These are phyloP conservation scores for Sarcophaga caerulescens DNA, from an alignment of 2,888 invertebrate genomes.

Conservation along the genomic window DNA sequence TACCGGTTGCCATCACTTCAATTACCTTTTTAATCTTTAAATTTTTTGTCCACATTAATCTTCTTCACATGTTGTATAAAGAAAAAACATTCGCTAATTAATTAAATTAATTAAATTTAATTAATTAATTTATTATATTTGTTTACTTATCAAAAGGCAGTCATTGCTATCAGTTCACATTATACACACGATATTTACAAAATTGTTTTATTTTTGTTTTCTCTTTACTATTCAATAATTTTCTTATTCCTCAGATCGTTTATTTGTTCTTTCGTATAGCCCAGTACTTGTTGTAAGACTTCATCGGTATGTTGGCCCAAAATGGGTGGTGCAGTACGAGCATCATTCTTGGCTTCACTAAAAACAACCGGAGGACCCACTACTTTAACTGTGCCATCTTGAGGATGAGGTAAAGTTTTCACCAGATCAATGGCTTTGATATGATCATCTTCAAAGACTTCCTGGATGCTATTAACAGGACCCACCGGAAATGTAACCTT, in stretches of 20 bases:
- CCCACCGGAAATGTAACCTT: conserved; percentile 92
- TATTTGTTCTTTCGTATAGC: conserved; percentile 85
- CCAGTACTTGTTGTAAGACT: conserved; percentile 86
- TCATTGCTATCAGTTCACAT: neutral
- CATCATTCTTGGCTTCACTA: conserved; percentile 87
- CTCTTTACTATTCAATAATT: conserved; percentile 73
- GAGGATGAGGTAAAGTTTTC: conserved; percentile 86
- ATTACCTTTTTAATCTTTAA: too few species aligned
- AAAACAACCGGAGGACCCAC: conserved; percentile 94
- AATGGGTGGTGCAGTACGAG: conserved; percentile 89
- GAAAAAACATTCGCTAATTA: neutral
- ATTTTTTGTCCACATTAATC: too few species aligned
- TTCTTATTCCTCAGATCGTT: conserved; percentile 75
- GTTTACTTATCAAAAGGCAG: neutral
- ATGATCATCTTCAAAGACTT: conserved; percentile 95
- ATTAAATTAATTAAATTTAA: neutral
- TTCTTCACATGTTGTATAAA: neutral
- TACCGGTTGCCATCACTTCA: too few species aligned
- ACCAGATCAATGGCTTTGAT: conserved; percentile 88
- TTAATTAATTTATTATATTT: conserved; percentile 17
- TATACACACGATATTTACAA: neutral
- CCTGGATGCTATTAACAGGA: conserved; percentile 92
- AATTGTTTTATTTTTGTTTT: neutral
- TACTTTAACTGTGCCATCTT: conserved; percentile 87
- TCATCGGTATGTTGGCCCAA: conserved; percentile 94